Evolutionary conservation across 1,140 invertebrate genomes (phyloP).

Genomic region (Drosophila ohnishii): DNA sequence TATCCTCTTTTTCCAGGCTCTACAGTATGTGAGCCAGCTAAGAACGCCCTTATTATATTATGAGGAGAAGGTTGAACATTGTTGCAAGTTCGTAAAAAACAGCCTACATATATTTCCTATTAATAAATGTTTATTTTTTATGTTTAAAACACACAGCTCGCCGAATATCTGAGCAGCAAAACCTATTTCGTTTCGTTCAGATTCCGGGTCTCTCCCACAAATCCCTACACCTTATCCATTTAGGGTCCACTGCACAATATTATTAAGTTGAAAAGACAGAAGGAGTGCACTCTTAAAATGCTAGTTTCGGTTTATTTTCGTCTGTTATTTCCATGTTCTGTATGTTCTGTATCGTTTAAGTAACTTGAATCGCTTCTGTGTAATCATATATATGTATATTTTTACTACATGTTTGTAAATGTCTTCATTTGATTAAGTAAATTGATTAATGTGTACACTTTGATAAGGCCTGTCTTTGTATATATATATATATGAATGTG

Average conservation of each 20-base stretch:
- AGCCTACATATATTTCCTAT: constrained; percentile 15
- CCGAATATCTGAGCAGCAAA: neutral
- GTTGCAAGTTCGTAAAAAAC: constrained; percentile 7
- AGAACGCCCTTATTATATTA: neutral
- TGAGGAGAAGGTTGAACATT: constrained; percentile 1
- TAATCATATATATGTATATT: constrained; percentile 18
- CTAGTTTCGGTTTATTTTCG: constrained; percentile 1
- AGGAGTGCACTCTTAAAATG: neutral
- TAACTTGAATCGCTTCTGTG: constrained; percentile 6
- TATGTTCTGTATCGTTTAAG: neutral
- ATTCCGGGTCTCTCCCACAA: neutral
- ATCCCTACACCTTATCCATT: no score
- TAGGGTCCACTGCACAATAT: constrained; percentile 1
- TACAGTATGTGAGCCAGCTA: constrained; percentile 3
- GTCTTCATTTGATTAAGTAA: constrained; percentile 37
- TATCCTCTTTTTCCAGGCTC: neutral
- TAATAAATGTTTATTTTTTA: constrained; percentile 33
- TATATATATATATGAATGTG: neutral
- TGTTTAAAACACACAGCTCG: constrained; percentile 3
- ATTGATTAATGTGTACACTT: constrained; percentile 33
- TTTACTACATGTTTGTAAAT: constrained; percentile 34
- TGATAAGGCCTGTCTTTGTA: constrained; percentile 27
- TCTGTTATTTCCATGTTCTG: neutral
- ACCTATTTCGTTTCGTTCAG: neutral
- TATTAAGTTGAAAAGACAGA: constrained; percentile 5